A percentile compares a stretch with the other conserved stretches of the same genome.
Conservation (phyloP, 2,797 vertebrate genomes). For the Takifugu ocellatus region DNA sequence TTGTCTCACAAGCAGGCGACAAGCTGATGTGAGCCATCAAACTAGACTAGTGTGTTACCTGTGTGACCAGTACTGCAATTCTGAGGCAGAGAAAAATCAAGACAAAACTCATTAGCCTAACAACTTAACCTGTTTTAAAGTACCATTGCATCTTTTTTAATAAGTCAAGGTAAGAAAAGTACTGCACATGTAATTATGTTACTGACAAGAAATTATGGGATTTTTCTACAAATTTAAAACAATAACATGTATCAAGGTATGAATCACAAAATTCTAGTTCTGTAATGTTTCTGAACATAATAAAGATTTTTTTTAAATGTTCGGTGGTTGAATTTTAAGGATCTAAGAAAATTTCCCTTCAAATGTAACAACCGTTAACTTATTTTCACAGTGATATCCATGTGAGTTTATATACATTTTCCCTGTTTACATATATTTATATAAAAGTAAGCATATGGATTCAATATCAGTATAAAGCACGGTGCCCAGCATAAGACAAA, state of each 20-base stretch:
- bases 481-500: slow-evolving; percentile 16
- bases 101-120: background rate
- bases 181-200: background rate
- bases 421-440: background rate
- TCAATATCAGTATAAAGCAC: slow-evolving; percentile 22
- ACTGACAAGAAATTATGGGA: slow-evolving; percentile 9
- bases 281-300: too few species aligned
- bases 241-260: too few species aligned
- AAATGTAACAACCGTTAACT: background rate
- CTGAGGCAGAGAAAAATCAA: background rate
- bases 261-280: too few species aligned
- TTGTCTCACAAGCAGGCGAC: slow-evolving; percentile 3
- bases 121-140: background rate
- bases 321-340: too few species aligned
- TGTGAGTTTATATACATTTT: background rate
- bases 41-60: background rate
- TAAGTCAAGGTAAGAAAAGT: background rate
- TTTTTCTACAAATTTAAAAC: background rate
- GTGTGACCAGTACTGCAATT: background rate
- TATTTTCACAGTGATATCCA: slow-evolving; percentile 20
- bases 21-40: background rate
- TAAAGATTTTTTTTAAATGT: too few species aligned
- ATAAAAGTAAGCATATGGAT: slow-evolving; percentile 1
- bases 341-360: background rate
- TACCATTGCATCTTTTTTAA: slow-evolving; percentile 1